Percentiles rank a stretch among this genome's conserved stretches.
phyloP scores from a whole-genome alignment of 2,113 vertebrate species.

The Microtus oregoni region DNA sequence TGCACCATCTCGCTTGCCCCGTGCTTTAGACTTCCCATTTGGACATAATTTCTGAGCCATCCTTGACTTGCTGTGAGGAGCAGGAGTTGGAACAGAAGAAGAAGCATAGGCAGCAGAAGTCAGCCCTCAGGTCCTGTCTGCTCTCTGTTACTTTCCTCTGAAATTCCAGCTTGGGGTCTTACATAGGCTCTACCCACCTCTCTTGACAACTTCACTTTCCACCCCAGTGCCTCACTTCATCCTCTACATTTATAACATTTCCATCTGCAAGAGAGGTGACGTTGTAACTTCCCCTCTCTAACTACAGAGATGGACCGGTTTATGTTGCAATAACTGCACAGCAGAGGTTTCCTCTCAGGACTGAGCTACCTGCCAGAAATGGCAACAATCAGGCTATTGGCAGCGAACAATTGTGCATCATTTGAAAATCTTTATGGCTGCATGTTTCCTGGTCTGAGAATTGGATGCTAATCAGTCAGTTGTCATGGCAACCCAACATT shows the following conservation, averaged over 20 bases:
- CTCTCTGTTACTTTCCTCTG: neutral
- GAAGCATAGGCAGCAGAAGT: neutral
- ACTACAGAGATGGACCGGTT: constrained; percentile 76
- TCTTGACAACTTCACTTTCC: neutral
- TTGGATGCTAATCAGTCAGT: constrained; percentile 87
- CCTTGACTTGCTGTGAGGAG: neutral
- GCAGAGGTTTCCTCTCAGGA: constrained; percentile 80
- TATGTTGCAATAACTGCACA: constrained; percentile 77
- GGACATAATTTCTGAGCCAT: constrained; percentile 1
- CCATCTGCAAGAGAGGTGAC: constrained; percentile 73
- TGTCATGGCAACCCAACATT: constrained; percentile 82
- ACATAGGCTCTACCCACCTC: neutral
- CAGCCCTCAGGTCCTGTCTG: too few species aligned
- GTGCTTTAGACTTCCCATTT: constrained; percentile 18
- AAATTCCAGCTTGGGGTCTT: neutral
- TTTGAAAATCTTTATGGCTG: constrained; percentile 85
- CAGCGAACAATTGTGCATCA: constrained; percentile 86
- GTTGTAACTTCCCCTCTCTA: neutral
- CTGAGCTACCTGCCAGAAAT: constrained; percentile 88
- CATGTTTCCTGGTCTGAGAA: constrained; percentile 75
- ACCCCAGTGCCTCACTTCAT: constrained; percentile 5
- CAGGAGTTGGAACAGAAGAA: neutral
- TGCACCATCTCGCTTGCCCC: neutral
- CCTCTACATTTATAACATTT: constrained; percentile 78
- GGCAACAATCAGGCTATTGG: constrained; percentile 87